Evolutionary conservation across 2,797 vertebrate species (phyloP), one percentile per base, ranked within the genome.

Genomic region (Hippoglossus hippoglossus): DNA sequence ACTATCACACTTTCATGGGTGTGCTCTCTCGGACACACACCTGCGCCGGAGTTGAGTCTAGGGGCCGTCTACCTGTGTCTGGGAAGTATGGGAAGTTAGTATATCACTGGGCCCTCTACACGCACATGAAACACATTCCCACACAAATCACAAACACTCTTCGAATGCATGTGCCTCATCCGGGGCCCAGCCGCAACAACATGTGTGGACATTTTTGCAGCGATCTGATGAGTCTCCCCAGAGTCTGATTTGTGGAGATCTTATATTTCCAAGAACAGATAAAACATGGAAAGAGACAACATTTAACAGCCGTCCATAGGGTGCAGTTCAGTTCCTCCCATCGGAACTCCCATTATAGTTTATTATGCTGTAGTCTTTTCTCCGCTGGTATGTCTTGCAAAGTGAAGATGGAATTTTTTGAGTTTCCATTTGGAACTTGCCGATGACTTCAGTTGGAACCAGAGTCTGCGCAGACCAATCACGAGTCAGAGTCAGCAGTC

Each of bases 1-100:
- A 79, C 77, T 71, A 26, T 80, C 51, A 64, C 31, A 71, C 44
- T 67, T 63, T 69, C 11, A 71, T 66, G 39, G 46, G 50, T 47
- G 50, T 19, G 21, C 28, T 25, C 47, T 50, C 19, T 10, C 46
- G 21, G 34, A 18, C 53, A 59, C 55, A 68, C 84, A 87, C 82
- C 77, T 87, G 71, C 49, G 61, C 26, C 12, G 16, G 53, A 75
- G 73, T 67, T 61, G 22, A 59, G 41, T 75, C 69, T 21, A 16
- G 80, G 80, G 84, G 87, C 66, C 67, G 66, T 67, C 75, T 71
- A 81, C 67, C 60, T 79, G 63, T 62, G 65, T 82, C 67, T 69
- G 13, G 44, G 18, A 60, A 66, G 77, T 65, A 51, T 75, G 22
- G 12, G 22, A 68, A 56, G 79, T 75, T 61, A 52, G 28, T 65